Base-by-base conservation (phyloP, 2,888 invertebrate species). In the Diloba caeruleocephala region DNA sequence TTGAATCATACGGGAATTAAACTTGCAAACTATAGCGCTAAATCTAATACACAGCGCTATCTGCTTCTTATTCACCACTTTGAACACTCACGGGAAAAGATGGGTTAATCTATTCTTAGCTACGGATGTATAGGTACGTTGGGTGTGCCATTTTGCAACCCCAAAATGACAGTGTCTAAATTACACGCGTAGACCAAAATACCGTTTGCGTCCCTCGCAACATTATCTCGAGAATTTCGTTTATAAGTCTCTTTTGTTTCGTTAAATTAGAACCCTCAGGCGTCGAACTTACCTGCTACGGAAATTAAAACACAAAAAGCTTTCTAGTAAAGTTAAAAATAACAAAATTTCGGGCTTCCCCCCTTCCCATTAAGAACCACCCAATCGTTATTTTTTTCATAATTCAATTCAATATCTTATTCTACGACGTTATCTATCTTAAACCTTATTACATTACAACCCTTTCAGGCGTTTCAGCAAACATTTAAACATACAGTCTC, bases 61-160 rank as follows among this genome's bases (percentile, higher is more conserved):
- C n/a, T n/a, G n/a, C n/a, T n/a, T n/a, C n/a, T n/a, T n/a, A n/a
- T n/a, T n/a, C n/a, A n/a, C n/a, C n/a, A n/a, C n/a, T n/a, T n/a
- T n/a, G n/a, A n/a, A n/a, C n/a, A 5, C 6, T 21, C 7, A 21
- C 21, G 21, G 21, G 53, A 55, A 39, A 19, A 25, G 28, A 39
- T 9, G 17, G 9, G 9, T 8, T 25, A 25, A 21, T 21, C 21
- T 21, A 21, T 21, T 21, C 5, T 21, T 21, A 4, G 21, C 2
- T 19, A 7, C 3, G 21, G 3, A 5, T 7, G 7, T 4, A 21
- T 21, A 5, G 5, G 5, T 19, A 19, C 19, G 3, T 9, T 26
- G 10, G 3, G 10, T n/a, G 4, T n/a, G 4, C 1, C 8, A 25
- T 25, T n/a, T 28, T n/a, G n/a, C n/a, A n/a, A 12, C 13, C 29